Evolutionary conservation across 2,888 invertebrate genomes (phyloP).

Genomic region (Creontiades dilutus): DNA sequence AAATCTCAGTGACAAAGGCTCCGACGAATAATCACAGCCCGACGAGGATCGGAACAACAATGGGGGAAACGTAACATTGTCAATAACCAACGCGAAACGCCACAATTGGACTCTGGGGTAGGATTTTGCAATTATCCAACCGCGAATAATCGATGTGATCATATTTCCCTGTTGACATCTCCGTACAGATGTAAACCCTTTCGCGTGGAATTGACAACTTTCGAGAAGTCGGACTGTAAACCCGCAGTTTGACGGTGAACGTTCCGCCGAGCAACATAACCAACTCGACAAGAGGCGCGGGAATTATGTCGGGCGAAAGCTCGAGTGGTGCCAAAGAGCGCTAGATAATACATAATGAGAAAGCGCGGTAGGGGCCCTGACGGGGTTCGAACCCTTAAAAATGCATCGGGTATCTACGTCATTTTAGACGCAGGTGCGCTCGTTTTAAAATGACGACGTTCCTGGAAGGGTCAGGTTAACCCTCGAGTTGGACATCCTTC

Average conservation of each 20-base stretch:
- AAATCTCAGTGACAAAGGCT: background rate
- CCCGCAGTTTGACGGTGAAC: background rate
- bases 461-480: background rate
- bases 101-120: background rate
- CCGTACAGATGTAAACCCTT: conserved; percentile 15
- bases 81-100: background rate
- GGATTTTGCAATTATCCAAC: conserved; percentile 22
- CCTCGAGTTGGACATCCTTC: background rate
- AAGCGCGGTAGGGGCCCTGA: background rate
- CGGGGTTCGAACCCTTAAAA: conserved; percentile 10
- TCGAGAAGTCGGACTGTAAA: background rate
- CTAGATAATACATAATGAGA: conserved; percentile 21
- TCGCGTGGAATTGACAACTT: conserved; percentile 6
- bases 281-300: background rate
- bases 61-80: background rate
- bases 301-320: conserved; percentile 13
- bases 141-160: conserved; percentile 22
- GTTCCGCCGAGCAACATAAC: background rate
- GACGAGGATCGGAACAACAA: background rate
- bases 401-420: background rate
- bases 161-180: conserved; percentile 1
- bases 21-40: background rate
- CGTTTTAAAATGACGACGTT: background rate
- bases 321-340: background rate
- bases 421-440: conserved; percentile 18